Evolutionary conservation across 1,140 invertebrate genomes (phyloP).

Genomic region (Drosophila gunungcola): DNA sequence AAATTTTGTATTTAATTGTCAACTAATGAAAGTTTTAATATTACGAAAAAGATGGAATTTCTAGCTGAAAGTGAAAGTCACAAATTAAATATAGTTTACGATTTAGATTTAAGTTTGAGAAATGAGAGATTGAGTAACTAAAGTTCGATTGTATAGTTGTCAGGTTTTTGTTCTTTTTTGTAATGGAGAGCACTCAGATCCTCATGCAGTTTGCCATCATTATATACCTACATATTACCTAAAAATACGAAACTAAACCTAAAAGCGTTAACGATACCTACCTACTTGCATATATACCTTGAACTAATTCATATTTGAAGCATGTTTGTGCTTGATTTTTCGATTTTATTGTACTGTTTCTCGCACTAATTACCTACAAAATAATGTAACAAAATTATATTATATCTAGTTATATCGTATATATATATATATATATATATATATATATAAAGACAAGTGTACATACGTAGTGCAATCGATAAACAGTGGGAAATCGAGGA

Average conservation of each 20-base stretch:
- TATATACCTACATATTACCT: constrained; percentile 44
- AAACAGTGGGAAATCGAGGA: constrained; percentile 1
- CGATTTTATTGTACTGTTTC: constrained; percentile 80
- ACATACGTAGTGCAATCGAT: constrained; percentile 24
- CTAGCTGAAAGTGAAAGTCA: neutral
- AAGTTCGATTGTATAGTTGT: constrained; percentile 21
- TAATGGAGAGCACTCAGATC: constrained; percentile 15
- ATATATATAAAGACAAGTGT: constrained; percentile 32
- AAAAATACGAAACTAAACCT: constrained; percentile 50
- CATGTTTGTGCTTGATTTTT: constrained; percentile 67
- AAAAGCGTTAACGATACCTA: constrained; percentile 46
- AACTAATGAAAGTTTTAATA: neutral
- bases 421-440: constrained; percentile 54
- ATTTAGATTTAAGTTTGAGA: neutral
- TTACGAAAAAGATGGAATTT: neutral
- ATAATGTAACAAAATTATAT: constrained; percentile 51
- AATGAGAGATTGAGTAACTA: constrained; percentile 10
- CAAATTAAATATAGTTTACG: neutral
- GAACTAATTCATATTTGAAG: constrained; percentile 68
- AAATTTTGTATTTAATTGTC: neutral
- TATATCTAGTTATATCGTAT: constrained; percentile 52
- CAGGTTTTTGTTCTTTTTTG: constrained; percentile 1
- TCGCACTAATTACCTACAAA: constrained; percentile 74
- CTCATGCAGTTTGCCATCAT: constrained; percentile 39
- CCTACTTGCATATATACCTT: constrained; percentile 43